Conservation (phyloP, 2,888 invertebrate species). For the Eristalis intricaria region DNA sequence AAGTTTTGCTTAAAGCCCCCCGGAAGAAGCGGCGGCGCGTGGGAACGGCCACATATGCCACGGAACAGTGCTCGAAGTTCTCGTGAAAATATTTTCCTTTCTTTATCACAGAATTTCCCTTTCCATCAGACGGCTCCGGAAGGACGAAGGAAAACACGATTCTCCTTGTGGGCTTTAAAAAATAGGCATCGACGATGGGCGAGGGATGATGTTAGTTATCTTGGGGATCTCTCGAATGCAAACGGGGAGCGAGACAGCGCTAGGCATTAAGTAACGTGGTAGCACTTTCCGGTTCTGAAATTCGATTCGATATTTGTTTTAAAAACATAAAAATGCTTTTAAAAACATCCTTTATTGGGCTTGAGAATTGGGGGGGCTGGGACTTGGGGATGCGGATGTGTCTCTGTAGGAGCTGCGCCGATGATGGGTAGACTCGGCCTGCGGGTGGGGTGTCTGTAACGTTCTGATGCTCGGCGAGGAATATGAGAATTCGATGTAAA, state of each 20-base stretch:
- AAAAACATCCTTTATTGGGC: constrained; percentile 28
- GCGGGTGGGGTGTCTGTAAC: not conserved
- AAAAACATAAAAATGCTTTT: constrained; percentile 71
- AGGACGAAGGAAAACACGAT: constrained; percentile 9
- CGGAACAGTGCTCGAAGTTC: constrained; percentile 26
- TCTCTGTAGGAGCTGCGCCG: constrained; percentile 23
- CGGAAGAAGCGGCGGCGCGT: constrained; percentile 52
- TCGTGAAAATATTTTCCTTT: constrained; percentile 67
- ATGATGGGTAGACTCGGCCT: not conserved
- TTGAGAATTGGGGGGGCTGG: not conserved
- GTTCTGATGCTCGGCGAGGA: not conserved
- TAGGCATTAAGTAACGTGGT: constrained; percentile 51
- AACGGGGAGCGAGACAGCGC: not conserved
- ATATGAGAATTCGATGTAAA: constrained; percentile 1
- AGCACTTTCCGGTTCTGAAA: constrained; percentile 54
- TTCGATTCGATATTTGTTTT: constrained; percentile 71
- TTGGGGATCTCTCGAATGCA: constrained; percentile 2
- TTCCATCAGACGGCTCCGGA: constrained; percentile 12
- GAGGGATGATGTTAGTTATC: constrained; percentile 36
- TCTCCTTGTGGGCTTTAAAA: constrained; percentile 26
- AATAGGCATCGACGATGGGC: constrained; percentile 38
- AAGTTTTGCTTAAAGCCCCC: constrained; percentile 49
- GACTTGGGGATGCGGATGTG: constrained; percentile 19
- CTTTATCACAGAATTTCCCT: constrained; percentile 37
- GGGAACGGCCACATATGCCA: constrained; percentile 56